These are phyloP conservation scores for Perizoma flavofasciatum DNA, from an alignment of 2,888 invertebrate genomes.

Conservation along the genomic window DNA sequence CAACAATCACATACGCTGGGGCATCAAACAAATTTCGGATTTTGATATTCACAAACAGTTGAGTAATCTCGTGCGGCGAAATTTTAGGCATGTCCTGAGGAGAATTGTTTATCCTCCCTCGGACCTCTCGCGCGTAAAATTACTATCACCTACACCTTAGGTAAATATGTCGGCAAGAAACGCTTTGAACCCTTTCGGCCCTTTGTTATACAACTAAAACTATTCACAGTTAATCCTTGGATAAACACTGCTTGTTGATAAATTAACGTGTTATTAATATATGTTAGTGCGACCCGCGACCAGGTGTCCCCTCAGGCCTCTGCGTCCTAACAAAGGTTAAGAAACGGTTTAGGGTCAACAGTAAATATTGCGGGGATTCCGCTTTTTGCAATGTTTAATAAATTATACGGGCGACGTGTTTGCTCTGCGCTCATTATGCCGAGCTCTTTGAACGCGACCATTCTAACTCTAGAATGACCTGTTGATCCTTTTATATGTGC, in stretches of 20 bases:
- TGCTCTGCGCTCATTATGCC: conserved; percentile 58
- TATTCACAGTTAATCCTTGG: conserved; percentile 83
- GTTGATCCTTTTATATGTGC: conserved; percentile 45
- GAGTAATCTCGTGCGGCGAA: conserved; percentile 56
- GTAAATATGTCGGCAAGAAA: conserved; percentile 84
- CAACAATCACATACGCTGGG: conserved; percentile 52
- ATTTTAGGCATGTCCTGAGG: conserved; percentile 64
- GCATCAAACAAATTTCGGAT: conserved; percentile 65
- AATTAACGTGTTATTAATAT: conserved; percentile 84
- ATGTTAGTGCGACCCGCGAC: conserved; percentile 77
- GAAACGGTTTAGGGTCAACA: conserved; percentile 73
- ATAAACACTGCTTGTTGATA: conserved; percentile 83
- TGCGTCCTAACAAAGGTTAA: conserved; percentile 77
- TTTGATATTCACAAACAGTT: conserved; percentile 62
- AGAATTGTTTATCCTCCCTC: conserved; percentile 66
- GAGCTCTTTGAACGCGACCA: conserved; percentile 45
- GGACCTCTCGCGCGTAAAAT: conserved; percentile 81
- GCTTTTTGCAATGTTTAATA: conserved; percentile 74
- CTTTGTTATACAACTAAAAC: conserved; percentile 84
- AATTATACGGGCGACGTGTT: conserved; percentile 66
- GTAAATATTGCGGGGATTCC: conserved; percentile 75
- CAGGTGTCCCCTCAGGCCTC: conserved; percentile 77
- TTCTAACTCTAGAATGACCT: conserved; percentile 47
- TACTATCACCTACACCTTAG: conserved; percentile 82
- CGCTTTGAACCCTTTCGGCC: conserved; percentile 82